Evolutionary conservation across 2,113 vertebrate species (phyloP), one percentile per base, ranked within the genome.

Genomic region (Bos taurus): DNA sequence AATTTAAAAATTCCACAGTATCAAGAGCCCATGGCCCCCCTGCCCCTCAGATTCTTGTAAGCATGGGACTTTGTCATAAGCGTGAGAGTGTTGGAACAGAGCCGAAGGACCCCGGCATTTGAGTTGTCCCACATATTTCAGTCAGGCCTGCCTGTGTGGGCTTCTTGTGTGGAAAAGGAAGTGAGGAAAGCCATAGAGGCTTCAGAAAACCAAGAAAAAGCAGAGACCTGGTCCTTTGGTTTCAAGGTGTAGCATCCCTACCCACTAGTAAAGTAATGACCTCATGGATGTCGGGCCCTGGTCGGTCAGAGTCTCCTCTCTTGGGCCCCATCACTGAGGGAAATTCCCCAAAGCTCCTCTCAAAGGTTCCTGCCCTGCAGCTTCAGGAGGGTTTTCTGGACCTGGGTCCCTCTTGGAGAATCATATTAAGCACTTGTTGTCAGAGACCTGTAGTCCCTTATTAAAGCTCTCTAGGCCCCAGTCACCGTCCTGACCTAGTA

Each of bases 1-100:
- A 78, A 95, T 86, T 88, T 87, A 78, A 95, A 95, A 96, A 78
- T 26, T 83, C 30, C 2, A 21, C 46, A 77, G 43, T 83, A 40
- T 77, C 59, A 85, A 82, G 43, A 89, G 30, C 15, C 43, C 2
- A 0, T 21, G 26, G 17, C n/a, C 48, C 17, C n/a, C 54, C 21
- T 77, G 46, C 12, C 52, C 78, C 62, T 96, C 15, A 5, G 25
- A 3, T n/a, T 71, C 33, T 81, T 21, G 3, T 11, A 82, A 54
- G 71, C 40, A 26, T 7, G 57, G 25, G 30, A 40, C 62, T 54
- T 88, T 87, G 78, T 92, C 59, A 12, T 67, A 36, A 17, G 19
- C 3, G 0, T n/a, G 33, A 30, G 28, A 9, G 5, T 78, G 13
- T 17, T 46, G 40, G 77, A n/a, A 23, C 33, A 48, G 52, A 80